These are phyloP conservation scores for Montipora foliosa DNA, from an alignment of 64 coral and sea anemone species.

Conservation along the genomic window DNA sequence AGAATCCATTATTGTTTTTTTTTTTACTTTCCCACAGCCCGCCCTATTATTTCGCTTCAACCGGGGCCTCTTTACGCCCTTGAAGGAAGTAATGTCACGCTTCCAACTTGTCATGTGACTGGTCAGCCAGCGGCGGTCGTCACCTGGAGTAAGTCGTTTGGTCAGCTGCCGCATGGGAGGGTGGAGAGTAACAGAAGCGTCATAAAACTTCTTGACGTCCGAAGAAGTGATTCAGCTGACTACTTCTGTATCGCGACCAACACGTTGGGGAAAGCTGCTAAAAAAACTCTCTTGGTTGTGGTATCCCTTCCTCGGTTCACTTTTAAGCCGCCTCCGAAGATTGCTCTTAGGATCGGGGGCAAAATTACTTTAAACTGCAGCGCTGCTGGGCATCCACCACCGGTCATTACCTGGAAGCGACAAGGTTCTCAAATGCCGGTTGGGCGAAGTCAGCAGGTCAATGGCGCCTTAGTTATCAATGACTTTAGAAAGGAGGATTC, in stretches of 20 bases:
- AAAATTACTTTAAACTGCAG: constrained; percentile 30
- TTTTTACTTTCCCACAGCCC: neutral
- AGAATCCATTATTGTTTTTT: too few relatives aligned
- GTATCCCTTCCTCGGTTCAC: neutral
- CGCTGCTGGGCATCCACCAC: constrained; percentile 63
- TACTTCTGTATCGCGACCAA: constrained; percentile 45
- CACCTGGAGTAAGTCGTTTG: constrained; percentile 64
- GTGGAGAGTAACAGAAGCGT: neutral
- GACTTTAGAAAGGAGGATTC: neutral
- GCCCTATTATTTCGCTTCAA: neutral
- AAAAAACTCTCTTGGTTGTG: constrained; percentile 11
- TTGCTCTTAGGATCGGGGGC: neutral
- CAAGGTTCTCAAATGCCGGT: constrained; percentile 14
- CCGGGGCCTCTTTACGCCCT: constrained; percentile 26
- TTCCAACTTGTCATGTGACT: constrained; percentile 65
- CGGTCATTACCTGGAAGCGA: constrained; percentile 70
- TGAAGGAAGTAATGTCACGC: constrained; percentile 13
- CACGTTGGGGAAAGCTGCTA: constrained; percentile 15
- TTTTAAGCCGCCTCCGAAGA: neutral
- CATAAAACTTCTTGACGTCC: constrained; percentile 17
- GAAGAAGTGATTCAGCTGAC: constrained; percentile 21
- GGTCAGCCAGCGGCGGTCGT: constrained; percentile 43
- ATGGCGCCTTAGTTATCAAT: constrained; percentile 10
- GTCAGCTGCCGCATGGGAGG: constrained; percentile 52
- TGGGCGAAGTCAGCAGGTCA: neutral